Percentiles rank a stretch among this genome's conserved stretches.
Evolutionary conservation across 2,797 vertebrate genomes (phyloP).

Genomic region (Thamnophis elegans): DNA sequence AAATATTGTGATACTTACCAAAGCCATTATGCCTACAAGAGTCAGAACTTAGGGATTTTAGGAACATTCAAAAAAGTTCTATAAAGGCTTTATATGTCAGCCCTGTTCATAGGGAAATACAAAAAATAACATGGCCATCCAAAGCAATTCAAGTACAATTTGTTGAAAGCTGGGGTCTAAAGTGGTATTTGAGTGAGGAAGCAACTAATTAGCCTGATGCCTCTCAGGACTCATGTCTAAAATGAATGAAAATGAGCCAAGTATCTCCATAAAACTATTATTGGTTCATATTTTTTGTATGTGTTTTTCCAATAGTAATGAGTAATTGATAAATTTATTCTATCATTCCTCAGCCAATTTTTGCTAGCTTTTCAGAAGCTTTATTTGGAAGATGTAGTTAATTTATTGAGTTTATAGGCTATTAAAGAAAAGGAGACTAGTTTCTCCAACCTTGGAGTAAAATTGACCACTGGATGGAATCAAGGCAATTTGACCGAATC

Average conservation of each 20-base stretch:
- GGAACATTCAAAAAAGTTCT: background rate
- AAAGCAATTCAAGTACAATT: background rate
- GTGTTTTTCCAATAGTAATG: background rate
- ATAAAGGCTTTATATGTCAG: background rate
- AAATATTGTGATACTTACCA: background rate
- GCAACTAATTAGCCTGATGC: background rate
- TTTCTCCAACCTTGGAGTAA: background rate
- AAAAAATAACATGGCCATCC: background rate
- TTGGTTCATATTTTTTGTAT: background rate
- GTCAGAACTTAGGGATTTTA: background rate
- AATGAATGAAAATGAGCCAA: background rate
- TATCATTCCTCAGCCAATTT: background rate
- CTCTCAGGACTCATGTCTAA: background rate
- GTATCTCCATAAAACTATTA: background rate
- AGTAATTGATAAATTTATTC: background rate
- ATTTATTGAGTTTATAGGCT: background rate
- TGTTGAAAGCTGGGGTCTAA: background rate
- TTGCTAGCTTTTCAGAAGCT: background rate
- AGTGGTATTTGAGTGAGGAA: background rate
- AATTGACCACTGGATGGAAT: background rate
- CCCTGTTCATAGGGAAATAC: background rate
- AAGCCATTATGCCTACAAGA: background rate
- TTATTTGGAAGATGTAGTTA: background rate
- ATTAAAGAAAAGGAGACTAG: background rate
- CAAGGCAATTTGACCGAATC: background rate